Percentiles rank a stretch among this genome's conserved stretches.
These are phyloP conservation scores for Tetramorium bicarinatum DNA, from an alignment of 2,888 invertebrate genomes.

Conservation along the genomic window DNA sequence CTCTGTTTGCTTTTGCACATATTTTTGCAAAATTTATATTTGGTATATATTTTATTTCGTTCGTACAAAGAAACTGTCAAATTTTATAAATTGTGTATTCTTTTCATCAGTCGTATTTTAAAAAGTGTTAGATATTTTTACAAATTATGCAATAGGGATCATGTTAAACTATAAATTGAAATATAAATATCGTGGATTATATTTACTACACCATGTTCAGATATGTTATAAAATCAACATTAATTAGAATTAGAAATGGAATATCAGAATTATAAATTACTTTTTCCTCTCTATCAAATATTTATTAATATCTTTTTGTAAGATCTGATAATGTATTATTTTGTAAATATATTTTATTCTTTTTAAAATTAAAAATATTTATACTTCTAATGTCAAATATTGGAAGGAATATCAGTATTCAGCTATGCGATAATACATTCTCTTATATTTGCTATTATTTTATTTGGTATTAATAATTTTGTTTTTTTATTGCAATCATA, in stretches of 20 bases:
- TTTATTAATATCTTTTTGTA: not conserved
- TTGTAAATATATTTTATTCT: conserved; percentile 41
- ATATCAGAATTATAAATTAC: not conserved
- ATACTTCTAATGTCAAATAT: conserved; percentile 1
- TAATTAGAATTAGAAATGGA: not conserved
- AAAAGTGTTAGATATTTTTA: not conserved
- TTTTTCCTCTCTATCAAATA: not conserved
- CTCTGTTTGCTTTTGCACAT: not conserved
- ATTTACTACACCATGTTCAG: not conserved
- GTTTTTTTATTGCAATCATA: not conserved
- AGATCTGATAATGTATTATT: not conserved
- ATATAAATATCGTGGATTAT: not conserved
- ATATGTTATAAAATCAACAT: not conserved
- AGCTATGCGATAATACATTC: not conserved
- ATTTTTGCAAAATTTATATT: conserved; percentile 2
- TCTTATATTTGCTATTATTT: conserved; percentile 1
- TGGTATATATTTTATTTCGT: not conserved
- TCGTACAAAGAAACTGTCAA: not conserved
- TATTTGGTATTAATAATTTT: not conserved
- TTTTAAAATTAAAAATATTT: conserved; percentile 18
- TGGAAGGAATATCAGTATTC: not conserved
- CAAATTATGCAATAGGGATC: not conserved
- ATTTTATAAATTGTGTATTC: not conserved
- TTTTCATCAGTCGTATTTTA: conserved; percentile 5
- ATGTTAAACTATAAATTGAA: not conserved